phyloP scores from a whole-genome alignment of 1,140 invertebrate genomes.

The Paracyclopina nana region DNA sequence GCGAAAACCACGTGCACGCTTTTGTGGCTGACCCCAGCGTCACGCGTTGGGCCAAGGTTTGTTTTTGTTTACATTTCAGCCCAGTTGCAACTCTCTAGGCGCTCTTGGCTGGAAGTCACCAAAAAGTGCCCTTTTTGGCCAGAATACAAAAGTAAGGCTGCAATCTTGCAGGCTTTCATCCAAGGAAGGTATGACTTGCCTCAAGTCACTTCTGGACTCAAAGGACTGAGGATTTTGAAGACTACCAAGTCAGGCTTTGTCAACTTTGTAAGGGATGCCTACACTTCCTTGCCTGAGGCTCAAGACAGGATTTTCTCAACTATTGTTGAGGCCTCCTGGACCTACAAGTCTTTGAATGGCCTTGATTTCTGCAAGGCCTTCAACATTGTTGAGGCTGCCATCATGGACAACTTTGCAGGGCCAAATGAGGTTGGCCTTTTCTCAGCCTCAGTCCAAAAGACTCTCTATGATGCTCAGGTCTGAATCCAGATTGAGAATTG shows the following conservation, averaged over 20 bases:
- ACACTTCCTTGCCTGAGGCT: slow-evolving; percentile 43
- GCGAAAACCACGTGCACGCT: slow-evolving; percentile 45
- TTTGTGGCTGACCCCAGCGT: slow-evolving; percentile 43
- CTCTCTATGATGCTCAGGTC: slow-evolving; percentile 44
- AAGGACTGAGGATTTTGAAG: slow-evolving; percentile 33
- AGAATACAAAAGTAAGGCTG: too few species aligned
- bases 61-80: too few species aligned
- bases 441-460: slow-evolving; percentile 53
- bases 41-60: slow-evolving; percentile 40
- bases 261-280: slow-evolving; percentile 40
- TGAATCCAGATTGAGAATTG: too few species aligned
- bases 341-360: slow-evolving; percentile 37
- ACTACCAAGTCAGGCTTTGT: slow-evolving; percentile 54
- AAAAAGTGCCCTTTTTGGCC: too few species aligned
- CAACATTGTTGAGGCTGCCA: slow-evolving; percentile 22
- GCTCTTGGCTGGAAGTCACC: too few species aligned
- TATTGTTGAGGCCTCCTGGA: slow-evolving; percentile 44
- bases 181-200: slow-evolving; percentile 28
- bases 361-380: slow-evolving; percentile 23
- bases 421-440: slow-evolving; percentile 40
- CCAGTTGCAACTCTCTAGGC: too few species aligned
- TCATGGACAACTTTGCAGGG: slow-evolving; percentile 49
- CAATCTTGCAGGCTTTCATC: too few species aligned
- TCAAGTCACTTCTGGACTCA: not conserved
- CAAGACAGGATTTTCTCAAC: slow-evolving; percentile 50